Evolutionary conservation across 2,888 invertebrate genomes (phyloP).

Genomic region (Eustalomyia histrio): DNA sequence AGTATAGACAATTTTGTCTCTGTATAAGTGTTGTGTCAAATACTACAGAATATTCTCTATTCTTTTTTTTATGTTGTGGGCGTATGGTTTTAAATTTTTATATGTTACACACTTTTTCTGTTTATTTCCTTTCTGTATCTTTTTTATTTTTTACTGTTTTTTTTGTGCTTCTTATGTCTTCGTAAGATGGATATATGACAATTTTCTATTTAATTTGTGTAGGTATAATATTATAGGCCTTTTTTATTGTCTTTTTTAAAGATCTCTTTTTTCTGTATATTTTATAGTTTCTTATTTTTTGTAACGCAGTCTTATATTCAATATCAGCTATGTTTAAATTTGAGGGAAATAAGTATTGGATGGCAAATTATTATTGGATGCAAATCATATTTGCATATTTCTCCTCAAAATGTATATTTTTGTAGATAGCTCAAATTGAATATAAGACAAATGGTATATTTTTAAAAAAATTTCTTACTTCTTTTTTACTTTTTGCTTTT

Average conservation of each 20-base stretch:
- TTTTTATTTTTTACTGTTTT: neutral
- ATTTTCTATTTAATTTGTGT: slow-evolving; percentile 17
- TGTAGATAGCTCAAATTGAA: too few species aligned
- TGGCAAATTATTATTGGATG: too few species aligned
- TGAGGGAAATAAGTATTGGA: too few species aligned
- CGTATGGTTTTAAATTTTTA: slow-evolving; percentile 63
- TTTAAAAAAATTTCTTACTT: slow-evolving; percentile 3
- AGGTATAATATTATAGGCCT: slow-evolving; percentile 21
- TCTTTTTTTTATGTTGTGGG: neutral
- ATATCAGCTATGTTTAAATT: too few species aligned
- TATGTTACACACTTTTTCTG: slow-evolving; percentile 70
- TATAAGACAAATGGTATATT: neutral
- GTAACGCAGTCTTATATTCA: too few species aligned
- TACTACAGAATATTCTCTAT: too few species aligned
- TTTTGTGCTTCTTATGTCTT: slow-evolving; percentile 8
- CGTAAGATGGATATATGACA: slow-evolving; percentile 13
- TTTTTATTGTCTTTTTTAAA: slow-evolving; percentile 38
- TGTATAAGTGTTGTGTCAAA: too few species aligned
- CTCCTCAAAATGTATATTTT: too few species aligned
- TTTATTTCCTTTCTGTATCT: slow-evolving; percentile 57
- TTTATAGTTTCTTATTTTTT: slow-evolving; percentile 32
- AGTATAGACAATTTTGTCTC: too few species aligned
- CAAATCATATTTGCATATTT: too few species aligned
- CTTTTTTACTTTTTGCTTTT: slow-evolving; percentile 27
- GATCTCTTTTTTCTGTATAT: slow-evolving; percentile 21